These are phyloP conservation scores for Salminus brasiliensis DNA, from an alignment of 2,113 vertebrate species.

Conservation along the genomic window DNA sequence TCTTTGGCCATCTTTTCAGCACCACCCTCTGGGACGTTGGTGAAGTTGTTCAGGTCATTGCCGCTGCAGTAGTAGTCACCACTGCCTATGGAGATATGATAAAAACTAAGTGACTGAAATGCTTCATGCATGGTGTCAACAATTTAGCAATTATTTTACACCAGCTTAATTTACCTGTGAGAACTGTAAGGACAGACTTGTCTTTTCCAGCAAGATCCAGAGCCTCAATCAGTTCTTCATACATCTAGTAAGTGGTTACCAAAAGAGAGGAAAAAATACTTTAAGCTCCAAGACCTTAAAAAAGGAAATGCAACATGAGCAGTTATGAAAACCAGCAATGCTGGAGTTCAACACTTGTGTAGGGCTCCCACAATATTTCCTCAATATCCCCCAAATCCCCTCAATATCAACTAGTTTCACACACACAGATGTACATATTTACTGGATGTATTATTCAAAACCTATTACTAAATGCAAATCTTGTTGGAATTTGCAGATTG, in stretches of 20 bases:
- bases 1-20: conserved; percentile 71
- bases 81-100: conserved; percentile 71
- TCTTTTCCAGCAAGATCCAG: conserved; percentile 85
- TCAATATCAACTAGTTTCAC: no score
- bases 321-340: no score
- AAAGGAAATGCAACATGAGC: no score
- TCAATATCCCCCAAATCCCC: no score
- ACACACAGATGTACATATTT: no score
- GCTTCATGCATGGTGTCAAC: background rate
- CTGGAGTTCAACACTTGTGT: no score
- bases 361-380: no score
- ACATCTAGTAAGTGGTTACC: conserved; percentile 81
- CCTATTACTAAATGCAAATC: no score
- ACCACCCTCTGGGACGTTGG: conserved; percentile 56
- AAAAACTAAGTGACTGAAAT: background rate
- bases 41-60: conserved; percentile 89
- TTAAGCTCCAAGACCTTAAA: conserved; percentile 14
- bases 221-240: conserved; percentile 83
- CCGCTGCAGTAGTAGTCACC: conserved; percentile 94
- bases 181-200: conserved; percentile 82
- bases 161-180: conserved; percentile 80
- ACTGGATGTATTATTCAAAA: no score
- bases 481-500: no score
- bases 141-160: background rate
- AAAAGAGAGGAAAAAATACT: background rate